Evolutionary conservation across 2,113 vertebrate genomes (phyloP).

Genomic region (Corythoichthys intestinalis): DNA sequence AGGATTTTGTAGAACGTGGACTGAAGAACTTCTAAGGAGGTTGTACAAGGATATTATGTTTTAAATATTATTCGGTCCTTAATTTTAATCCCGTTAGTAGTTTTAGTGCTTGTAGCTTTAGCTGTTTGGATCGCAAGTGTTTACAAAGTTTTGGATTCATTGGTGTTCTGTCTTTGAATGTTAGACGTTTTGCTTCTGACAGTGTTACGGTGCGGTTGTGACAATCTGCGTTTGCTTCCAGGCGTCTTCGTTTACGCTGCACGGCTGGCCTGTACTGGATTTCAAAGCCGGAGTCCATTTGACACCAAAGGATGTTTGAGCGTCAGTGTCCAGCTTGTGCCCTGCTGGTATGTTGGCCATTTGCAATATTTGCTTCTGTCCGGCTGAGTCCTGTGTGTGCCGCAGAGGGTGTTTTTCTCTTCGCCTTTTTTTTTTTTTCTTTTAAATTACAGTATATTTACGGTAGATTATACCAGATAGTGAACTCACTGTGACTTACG

Average conservation of each 20-base stretch:
- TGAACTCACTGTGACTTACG: too few species aligned
- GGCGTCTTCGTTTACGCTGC: slow-evolving; percentile 48
- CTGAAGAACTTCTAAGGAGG: slow-evolving; percentile 60
- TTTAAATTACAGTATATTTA: not conserved
- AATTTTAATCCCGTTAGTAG: slow-evolving; percentile 36
- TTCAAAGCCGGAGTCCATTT: slow-evolving; percentile 66
- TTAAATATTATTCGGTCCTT: slow-evolving; percentile 46
- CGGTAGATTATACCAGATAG: not conserved
- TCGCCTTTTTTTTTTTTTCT: not conserved
- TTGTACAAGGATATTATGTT: slow-evolving; percentile 50
- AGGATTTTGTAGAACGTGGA: slow-evolving; percentile 68
- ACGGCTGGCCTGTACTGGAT: slow-evolving; percentile 62
- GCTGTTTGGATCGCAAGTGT: slow-evolving; percentile 48
- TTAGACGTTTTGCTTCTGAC: slow-evolving; percentile 32
- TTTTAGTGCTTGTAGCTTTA: slow-evolving; percentile 48
- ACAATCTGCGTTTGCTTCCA: slow-evolving; percentile 53
- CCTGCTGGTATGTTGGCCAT: slow-evolving; percentile 62
- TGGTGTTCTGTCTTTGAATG: slow-evolving; percentile 31
- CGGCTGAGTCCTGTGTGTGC: not conserved
- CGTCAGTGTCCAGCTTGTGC: slow-evolving; percentile 40
- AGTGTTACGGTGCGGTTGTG: slow-evolving; percentile 42
- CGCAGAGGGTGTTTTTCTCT: slow-evolving; percentile 6
- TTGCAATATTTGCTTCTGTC: slow-evolving; percentile 41
- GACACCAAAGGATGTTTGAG: slow-evolving; percentile 61
- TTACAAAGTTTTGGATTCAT: slow-evolving; percentile 34